phyloP scores from a whole-genome alignment of 2,888 invertebrate species.

The Microctonus hyperodae region DNA sequence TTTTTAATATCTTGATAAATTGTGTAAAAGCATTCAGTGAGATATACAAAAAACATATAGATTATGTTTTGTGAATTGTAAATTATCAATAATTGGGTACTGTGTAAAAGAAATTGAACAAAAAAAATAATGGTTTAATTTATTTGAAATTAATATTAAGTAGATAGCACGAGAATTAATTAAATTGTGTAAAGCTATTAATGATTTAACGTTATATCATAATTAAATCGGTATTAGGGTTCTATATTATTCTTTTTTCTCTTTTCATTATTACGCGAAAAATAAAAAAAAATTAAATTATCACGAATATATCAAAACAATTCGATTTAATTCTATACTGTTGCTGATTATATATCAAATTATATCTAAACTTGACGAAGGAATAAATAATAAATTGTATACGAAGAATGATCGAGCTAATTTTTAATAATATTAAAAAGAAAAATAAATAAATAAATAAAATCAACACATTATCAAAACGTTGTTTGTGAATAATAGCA shows the following conservation, averaged over 20 bases:
- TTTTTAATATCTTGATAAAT: constrained; percentile 13
- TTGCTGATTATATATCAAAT: not conserved
- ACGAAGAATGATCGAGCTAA: not conserved
- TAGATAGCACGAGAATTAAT: constrained; percentile 26
- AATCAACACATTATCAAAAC: not conserved
- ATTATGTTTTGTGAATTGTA: not conserved
- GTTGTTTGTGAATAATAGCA: constrained; percentile 4
- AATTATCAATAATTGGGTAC: constrained; percentile 9
- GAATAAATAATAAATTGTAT: not conserved
- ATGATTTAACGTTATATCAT: not conserved
- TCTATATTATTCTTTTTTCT: not conserved
- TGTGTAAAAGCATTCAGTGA: not conserved
- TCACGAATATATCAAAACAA: not conserved
- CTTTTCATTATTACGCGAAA: not conserved
- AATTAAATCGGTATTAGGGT: not conserved
- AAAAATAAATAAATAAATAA: too few relatives aligned
- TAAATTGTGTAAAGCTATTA: not conserved
- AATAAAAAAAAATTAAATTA: not conserved
- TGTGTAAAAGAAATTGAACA: constrained; percentile 26
- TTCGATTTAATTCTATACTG: not conserved
- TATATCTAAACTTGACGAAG: not conserved
- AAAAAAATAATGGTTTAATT: constrained; percentile 37
- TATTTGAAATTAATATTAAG: constrained; percentile 38
- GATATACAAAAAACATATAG: not conserved
- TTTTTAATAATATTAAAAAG: not conserved